phyloP scores from a whole-genome alignment of 2,113 vertebrate genomes.

The Xenopus tropicalis region DNA sequence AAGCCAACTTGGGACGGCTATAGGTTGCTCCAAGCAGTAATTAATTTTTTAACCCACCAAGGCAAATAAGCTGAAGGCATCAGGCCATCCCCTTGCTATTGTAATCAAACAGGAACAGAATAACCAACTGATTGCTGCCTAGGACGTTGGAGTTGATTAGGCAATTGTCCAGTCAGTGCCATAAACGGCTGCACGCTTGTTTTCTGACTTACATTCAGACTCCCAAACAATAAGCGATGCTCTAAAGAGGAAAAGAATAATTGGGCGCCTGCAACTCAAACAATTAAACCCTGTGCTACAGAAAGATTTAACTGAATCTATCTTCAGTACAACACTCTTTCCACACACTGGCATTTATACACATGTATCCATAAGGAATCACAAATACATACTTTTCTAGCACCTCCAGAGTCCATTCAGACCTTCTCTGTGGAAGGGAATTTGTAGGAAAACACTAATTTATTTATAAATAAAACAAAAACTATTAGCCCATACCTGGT shows the following conservation, averaged over 20 bases:
- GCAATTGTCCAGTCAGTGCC: slow-evolving; percentile 9
- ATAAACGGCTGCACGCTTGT: not conserved
- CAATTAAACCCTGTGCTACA: not conserved
- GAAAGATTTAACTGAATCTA: not conserved
- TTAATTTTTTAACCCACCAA: slow-evolving; percentile 75
- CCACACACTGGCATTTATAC: not conserved
- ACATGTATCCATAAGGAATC: not conserved
- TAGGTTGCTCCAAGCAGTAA: slow-evolving; percentile 75
- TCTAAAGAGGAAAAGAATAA: not conserved
- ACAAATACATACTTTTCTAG: not conserved
- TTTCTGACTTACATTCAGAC: not conserved
- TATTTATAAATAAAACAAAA: too few relatives aligned
- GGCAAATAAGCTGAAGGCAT: slow-evolving; percentile 71
- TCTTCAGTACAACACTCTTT: not conserved
- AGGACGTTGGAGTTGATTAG: slow-evolving; percentile 31
- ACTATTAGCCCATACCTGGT: too few relatives aligned
- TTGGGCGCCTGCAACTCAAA: not conserved
- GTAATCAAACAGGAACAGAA: slow-evolving; percentile 62
- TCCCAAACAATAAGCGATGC: not conserved
- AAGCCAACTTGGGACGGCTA: slow-evolving; percentile 71
- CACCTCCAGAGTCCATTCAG: too few relatives aligned
- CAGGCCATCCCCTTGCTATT: slow-evolving; percentile 53
- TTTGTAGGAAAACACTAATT: too few relatives aligned
- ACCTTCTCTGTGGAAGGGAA: too few relatives aligned
- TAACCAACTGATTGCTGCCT: slow-evolving; percentile 24